A percentile compares a stretch with the other conserved stretches of the same genome.
These are phyloP conservation scores for Belonocnema kinseyi DNA, from an alignment of 1,140 invertebrate species.

Conservation along the genomic window DNA sequence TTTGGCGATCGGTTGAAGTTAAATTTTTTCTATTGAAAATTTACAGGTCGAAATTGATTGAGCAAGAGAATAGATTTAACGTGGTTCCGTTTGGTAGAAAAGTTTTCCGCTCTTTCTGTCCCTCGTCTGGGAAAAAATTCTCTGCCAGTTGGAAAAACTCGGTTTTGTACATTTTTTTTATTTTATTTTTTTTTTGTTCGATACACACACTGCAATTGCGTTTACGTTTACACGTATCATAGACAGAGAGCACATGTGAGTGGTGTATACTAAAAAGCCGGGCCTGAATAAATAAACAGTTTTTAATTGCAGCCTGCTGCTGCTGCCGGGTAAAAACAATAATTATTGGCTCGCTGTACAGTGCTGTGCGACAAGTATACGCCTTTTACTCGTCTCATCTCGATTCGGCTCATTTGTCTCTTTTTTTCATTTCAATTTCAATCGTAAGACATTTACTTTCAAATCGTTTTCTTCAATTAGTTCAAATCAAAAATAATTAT, in stretches of 20 bases:
- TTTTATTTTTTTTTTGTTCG: slow-evolving; percentile 27
- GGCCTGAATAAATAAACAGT: slow-evolving; percentile 75
- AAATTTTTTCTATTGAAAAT: too few relatives aligned
- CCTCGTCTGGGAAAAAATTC: too few relatives aligned
- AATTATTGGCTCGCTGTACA: slow-evolving; percentile 71
- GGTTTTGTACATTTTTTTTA: not conserved
- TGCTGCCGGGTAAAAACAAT: slow-evolving; percentile 73
- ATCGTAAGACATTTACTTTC: too few relatives aligned
- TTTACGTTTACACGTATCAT: slow-evolving; percentile 30
- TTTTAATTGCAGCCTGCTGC: slow-evolving; percentile 74
- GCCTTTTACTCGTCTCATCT: slow-evolving; percentile 6
- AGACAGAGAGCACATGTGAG: slow-evolving; percentile 38
- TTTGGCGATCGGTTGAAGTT: too few relatives aligned
- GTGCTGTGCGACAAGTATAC: slow-evolving; percentile 59
- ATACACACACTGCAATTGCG: slow-evolving; percentile 21
- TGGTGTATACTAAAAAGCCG: slow-evolving; percentile 70
- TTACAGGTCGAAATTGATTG: too few relatives aligned
- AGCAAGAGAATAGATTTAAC: too few relatives aligned
- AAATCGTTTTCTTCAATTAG: too few relatives aligned
- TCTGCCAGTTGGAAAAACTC: not conserved
- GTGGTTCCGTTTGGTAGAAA: too few relatives aligned
- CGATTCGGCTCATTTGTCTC: not conserved
- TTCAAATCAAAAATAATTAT: too few relatives aligned
- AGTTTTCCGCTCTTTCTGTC: too few relatives aligned
- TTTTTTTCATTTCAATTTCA: not conserved